Percentiles rank a stretch among this genome's conserved stretches.
phyloP scores from a whole-genome alignment of 1,140 invertebrate species.

The Linepithema humile region DNA sequence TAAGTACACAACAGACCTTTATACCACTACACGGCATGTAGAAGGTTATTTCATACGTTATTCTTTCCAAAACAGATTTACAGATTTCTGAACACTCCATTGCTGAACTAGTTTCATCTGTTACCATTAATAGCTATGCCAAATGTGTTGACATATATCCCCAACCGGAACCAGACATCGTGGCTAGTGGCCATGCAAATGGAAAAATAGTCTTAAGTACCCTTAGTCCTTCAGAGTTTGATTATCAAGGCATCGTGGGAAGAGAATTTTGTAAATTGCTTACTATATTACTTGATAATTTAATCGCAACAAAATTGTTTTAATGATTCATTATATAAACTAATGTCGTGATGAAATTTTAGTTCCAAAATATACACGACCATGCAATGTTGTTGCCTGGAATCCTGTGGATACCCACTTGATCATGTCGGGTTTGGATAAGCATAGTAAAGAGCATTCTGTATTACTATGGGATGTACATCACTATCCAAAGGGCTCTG shows the following conservation, averaged over 20 bases:
- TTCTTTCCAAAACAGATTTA: conserved; percentile 84
- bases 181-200: conserved; percentile 94
- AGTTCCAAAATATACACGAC: conserved; percentile 92
- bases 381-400: conserved; percentile 95
- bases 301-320: neutral
- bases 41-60: neutral
- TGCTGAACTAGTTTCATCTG: conserved; percentile 88
- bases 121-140: conserved; percentile 88
- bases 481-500: conserved; percentile 82
- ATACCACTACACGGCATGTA: neutral
- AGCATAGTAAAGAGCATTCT: conserved; percentile 92
- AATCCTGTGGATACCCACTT: conserved; percentile 93
- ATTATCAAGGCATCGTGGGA: conserved; percentile 88
- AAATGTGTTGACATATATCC: conserved; percentile 93
- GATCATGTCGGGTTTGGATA: conserved; percentile 94
- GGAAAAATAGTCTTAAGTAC: conserved; percentile 93
- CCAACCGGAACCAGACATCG: conserved; percentile 88
- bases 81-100: conserved; percentile 88
- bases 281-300: neutral
- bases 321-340: neutral
- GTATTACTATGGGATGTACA: conserved; percentile 92
- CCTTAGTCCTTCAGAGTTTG: conserved; percentile 89
- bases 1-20: conserved; percentile 78
- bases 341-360: conserved; percentile 58
- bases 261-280: conserved; percentile 90